Evolutionary conservation across 2,113 vertebrate genomes (phyloP).

Genomic region (Chiloscyllium plagiosum): DNA sequence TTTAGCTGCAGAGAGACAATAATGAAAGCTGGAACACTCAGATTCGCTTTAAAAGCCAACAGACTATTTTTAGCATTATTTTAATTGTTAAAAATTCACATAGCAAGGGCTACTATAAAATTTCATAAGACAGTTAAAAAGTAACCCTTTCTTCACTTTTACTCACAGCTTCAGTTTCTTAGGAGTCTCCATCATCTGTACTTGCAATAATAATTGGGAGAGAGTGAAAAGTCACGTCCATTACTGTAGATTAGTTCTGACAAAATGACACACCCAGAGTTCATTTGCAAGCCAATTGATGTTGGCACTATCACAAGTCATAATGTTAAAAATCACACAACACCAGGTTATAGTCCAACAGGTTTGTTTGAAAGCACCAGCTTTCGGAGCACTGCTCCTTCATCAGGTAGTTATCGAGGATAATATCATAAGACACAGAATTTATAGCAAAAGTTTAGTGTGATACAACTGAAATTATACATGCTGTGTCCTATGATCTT

Average conservation of each 20-base stretch:
- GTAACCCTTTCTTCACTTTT: neutral
- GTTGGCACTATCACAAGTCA: neutral
- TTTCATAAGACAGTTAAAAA: neutral
- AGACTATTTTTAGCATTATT: neutral
- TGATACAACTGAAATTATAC: too few relatives aligned
- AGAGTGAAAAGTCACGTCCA: neutral
- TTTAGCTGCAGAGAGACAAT: slow-evolving; percentile 8
- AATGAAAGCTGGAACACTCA: neutral
- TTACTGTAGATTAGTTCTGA: too few relatives aligned
- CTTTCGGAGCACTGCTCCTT: too few relatives aligned
- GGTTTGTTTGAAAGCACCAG: too few relatives aligned
- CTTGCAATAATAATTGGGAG: neutral
- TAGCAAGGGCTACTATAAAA: too few relatives aligned
- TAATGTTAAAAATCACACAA: too few relatives aligned
- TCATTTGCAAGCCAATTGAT: neutral
- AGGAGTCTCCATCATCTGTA: neutral
- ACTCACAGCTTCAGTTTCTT: neutral
- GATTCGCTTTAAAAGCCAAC: neutral
- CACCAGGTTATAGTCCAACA: too few relatives aligned
- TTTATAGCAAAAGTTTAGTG: too few relatives aligned
- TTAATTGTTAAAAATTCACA: neutral
- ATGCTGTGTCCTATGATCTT: too few relatives aligned
- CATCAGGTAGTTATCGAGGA: too few relatives aligned
- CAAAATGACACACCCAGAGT: neutral
- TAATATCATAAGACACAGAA: too few relatives aligned